Evolutionary conservation across 2,888 invertebrate genomes (phyloP), one percentile per base, ranked within the genome.

Genomic region (Tipula unca): DNA sequence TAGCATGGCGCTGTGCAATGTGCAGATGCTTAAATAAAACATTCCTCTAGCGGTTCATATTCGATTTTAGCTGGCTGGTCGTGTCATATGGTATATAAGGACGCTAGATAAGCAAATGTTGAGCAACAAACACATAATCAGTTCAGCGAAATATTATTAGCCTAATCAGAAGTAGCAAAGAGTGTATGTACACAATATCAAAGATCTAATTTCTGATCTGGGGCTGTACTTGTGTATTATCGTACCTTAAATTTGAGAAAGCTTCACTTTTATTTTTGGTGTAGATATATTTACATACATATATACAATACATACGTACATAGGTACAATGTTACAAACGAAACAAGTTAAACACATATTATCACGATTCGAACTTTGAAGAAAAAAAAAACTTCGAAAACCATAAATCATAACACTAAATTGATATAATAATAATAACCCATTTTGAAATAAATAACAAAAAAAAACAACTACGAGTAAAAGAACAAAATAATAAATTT

Each of bases 361-460:
- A 69, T 69, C 69, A 69, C 69, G 69, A 69, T 69, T 25, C 20
- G 25, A 69, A 69, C 10, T 69, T 69, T 25, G 69, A 69, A 17
- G 17, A 48, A 48, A 69, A 69, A 69, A 69, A 69, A 69, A 69
- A 20, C n/a, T n/a, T 69, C 13, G 69, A 69, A 25, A 25, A 69
- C 69, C 25, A 69, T 69, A 69, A 69, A 69, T 69, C 69, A 69
- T 69, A 69, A 69, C 69, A 69, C 69, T 69, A 69, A 69, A 69
- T 69, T 69, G 69, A 69, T 69, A 69, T 69, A 69, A 69, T 69
- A 69, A 69, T 69, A 25, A 69, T 69, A 69, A 69, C 69, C 69
- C 20, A 69, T 25, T 69, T 69, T 69, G 69, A 69, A 25, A 69
- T 69, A 69, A 69, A 69, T 25, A 69, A 17, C n/a, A 69, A 69